phyloP scores from a whole-genome alignment of 2,888 invertebrate species.

The Bombyx huttoni region DNA sequence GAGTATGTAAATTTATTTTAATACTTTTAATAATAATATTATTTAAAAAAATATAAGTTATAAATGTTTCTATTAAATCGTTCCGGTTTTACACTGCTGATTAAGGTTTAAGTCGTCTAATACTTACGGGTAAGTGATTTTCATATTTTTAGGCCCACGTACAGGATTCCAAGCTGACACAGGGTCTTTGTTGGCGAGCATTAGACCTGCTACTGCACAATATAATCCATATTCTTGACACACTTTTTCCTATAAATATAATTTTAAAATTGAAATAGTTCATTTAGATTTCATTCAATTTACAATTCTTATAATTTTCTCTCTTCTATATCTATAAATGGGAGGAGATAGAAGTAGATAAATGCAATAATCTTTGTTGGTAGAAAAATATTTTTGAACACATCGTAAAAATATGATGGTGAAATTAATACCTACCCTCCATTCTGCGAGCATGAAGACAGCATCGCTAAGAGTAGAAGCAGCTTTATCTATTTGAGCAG shows the following conservation, averaged over 20 bases:
- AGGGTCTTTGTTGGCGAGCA: constrained; percentile 79
- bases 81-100: no score
- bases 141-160: constrained; percentile 67
- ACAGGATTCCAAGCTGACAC: constrained; percentile 83
- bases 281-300: neutral
- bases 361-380: no score
- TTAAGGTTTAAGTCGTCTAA: neutral
- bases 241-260: constrained; percentile 45
- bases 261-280: neutral
- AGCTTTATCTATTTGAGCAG: constrained; percentile 75
- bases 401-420: neutral
- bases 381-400: neutral
- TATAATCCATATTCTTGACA: constrained; percentile 75
- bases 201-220: constrained; percentile 76
- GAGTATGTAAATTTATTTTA: no score
- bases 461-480: constrained; percentile 79
- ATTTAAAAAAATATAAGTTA: no score
- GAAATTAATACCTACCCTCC: constrained; percentile 66
- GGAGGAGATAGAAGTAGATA: no score
- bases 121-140: constrained; percentile 56
- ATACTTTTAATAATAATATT: no score
- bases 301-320: no score
- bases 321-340: no score
- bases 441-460: constrained; percentile 76
- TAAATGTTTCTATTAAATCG: no score